Conservation (phyloP, 2,113 vertebrate species). For the Morone chrysops region DNA sequence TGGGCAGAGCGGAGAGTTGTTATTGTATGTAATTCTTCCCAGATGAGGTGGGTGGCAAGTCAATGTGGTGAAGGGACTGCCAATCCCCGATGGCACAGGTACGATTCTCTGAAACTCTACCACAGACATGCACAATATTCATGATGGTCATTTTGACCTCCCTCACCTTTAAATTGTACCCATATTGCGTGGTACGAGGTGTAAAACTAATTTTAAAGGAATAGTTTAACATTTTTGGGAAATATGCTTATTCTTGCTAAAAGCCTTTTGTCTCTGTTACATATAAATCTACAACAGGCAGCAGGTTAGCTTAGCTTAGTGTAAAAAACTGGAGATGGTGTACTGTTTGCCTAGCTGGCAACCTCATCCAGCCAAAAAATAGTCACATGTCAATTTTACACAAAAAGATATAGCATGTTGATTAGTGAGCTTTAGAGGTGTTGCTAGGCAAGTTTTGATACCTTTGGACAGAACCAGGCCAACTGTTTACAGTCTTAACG, state of each 20-base stretch:
- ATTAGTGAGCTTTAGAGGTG: neutral
- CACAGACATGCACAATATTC: slow-evolving; percentile 17
- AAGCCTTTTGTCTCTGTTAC: neutral
- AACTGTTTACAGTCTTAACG: too few relatives aligned
- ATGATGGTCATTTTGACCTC: slow-evolving; percentile 19
- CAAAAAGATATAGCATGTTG: neutral
- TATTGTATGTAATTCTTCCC: slow-evolving; percentile 77
- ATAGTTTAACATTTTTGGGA: neutral
- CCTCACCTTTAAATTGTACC: neutral
- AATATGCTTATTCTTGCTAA: neutral
- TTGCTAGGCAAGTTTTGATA: too few relatives aligned
- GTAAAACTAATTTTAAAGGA: neutral
- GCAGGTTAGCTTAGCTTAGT: too few relatives aligned
- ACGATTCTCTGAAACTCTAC: slow-evolving; percentile 5
- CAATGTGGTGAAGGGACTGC: slow-evolving; percentile 42
- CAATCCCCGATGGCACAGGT: neutral
- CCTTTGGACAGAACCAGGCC: neutral
- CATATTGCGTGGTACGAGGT: neutral
- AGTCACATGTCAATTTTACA: neutral
- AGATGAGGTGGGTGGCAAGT: slow-evolving; percentile 73
- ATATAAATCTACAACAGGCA: neutral
- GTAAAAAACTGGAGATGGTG: too few relatives aligned
- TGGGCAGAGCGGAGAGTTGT: slow-evolving; percentile 54
- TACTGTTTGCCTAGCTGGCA: too few relatives aligned
- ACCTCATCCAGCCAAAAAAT: neutral